Base-by-base conservation (phyloP, 2,797 vertebrate species). In the Choloepus didactylus region DNA sequence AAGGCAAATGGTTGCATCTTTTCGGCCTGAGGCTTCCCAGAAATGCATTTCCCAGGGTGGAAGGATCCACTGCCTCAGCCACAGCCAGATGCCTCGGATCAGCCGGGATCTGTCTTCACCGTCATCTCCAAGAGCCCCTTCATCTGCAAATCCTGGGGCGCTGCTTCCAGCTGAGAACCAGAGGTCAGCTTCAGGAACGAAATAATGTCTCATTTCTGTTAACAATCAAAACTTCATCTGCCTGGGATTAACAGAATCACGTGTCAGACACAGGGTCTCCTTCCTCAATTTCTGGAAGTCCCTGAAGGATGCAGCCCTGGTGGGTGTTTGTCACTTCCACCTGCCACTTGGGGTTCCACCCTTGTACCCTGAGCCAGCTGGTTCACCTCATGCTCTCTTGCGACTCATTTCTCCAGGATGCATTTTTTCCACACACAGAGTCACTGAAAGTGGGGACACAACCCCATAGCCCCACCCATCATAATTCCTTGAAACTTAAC, bases 361-460 rank as follows among this genome's bases (percentile, higher is more conserved):
- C 14, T 16, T 19, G 5, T 0, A 3, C 56, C 18, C 46, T 6
- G 3, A 85, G 38, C n/a, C 59, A 38, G n/a, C 44, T 1, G 0
- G 49, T 31, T 79, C 64, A 89, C 69, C 6, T 46, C 5, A 41
- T 0, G 10, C 6, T 56, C 5, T 12, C 8, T 12, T 79, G 11
- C 29, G 23, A 38, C 82, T 92, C 31, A 3, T 62, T 62, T 76
- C 60, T 54, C 41, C n/a, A 70, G 49, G 25, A 73, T 64, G 89
- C 73, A 27, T 15, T 83, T 88, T 51, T 54, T 46, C 86, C 16
- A 56, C 18, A n/a, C 7, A 38, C 3, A 44, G 64, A 44, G 64
- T 85, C 12, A 11, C 73, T 46, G 70, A 31, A 56, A 29, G 62
- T 21, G 25, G 44, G 56, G 23, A 69, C 3, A 2, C 12, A 29